phyloP scores from a whole-genome alignment of 2,797 vertebrate genomes.

The Clamator glandarius region DNA sequence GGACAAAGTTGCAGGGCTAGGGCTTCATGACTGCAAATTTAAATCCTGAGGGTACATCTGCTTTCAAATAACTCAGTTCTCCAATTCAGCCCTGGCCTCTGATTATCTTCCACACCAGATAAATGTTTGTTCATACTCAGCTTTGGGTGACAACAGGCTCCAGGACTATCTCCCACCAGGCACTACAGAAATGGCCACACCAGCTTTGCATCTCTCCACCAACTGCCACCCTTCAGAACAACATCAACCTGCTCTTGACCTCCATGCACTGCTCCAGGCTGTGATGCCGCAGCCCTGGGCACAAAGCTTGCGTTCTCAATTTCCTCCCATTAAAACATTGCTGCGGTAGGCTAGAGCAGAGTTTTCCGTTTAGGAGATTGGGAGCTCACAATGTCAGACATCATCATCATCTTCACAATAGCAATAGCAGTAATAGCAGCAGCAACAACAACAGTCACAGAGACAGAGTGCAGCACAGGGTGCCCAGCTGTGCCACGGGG shows the following conservation, averaged over 20 bases:
- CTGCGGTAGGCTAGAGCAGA: not conserved
- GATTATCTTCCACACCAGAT: not conserved
- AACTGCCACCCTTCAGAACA: not conserved
- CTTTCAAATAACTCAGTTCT: not conserved
- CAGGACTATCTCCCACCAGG: rapidly evolving
- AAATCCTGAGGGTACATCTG: not conserved
- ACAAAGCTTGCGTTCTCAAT: not conserved
- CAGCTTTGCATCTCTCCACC: not conserved
- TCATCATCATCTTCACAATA: not conserved
- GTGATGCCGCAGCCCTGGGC: not conserved
- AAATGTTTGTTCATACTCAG: rapidly evolving
- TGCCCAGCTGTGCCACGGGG: not conserved
- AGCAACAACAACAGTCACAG: not conserved
- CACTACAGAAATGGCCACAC: not conserved
- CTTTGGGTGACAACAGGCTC: not conserved
- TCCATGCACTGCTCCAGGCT: not conserved
- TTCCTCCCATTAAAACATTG: not conserved
- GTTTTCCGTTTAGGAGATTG: not conserved
- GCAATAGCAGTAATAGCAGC: not conserved
- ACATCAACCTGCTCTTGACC: not conserved
- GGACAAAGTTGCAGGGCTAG: not conserved
- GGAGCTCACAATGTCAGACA: not conserved
- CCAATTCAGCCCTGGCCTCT: not conserved
- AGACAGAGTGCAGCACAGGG: not conserved
- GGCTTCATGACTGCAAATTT: not conserved